Percentiles rank a stretch among this genome's conserved stretches.
Conservation (phyloP, 2,888 invertebrate genomes). For the Nipponacmea schrenckii region DNA sequence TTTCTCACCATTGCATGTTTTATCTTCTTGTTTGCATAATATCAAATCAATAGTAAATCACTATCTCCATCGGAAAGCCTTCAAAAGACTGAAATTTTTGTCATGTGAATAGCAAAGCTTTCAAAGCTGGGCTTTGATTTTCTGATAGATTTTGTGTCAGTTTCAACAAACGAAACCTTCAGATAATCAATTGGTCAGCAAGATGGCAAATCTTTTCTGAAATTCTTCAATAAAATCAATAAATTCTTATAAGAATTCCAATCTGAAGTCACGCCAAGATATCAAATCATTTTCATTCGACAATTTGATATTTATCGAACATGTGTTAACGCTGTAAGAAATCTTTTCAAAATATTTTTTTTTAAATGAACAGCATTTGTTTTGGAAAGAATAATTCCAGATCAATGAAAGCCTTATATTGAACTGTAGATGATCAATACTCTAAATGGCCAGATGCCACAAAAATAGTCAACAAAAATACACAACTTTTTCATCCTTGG, state of each 20-base stretch:
- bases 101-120: neutral
- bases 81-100: constrained; percentile 4
- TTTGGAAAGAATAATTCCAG: too few relatives aligned
- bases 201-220: neutral
- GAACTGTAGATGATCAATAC: too few relatives aligned
- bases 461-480: too few relatives aligned
- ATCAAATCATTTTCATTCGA: too few relatives aligned
- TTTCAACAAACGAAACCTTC: constrained; percentile 1
- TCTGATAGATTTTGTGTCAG: constrained; percentile 6
- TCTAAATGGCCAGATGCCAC: too few relatives aligned
- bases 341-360: too few relatives aligned
- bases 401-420: too few relatives aligned
- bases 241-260: neutral
- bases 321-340: too few relatives aligned
- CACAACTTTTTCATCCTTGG: too few relatives aligned
- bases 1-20: neutral
- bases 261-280: too few relatives aligned
- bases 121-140: neutral
- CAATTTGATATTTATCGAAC: too few relatives aligned
- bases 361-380: too few relatives aligned
- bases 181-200: constrained; percentile 7
- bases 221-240: constrained; percentile 8
- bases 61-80: neutral
- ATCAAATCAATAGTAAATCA: neutral
- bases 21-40: neutral